phyloP scores from a whole-genome alignment of 1,140 invertebrate species.

The Triops cancriformis region DNA sequence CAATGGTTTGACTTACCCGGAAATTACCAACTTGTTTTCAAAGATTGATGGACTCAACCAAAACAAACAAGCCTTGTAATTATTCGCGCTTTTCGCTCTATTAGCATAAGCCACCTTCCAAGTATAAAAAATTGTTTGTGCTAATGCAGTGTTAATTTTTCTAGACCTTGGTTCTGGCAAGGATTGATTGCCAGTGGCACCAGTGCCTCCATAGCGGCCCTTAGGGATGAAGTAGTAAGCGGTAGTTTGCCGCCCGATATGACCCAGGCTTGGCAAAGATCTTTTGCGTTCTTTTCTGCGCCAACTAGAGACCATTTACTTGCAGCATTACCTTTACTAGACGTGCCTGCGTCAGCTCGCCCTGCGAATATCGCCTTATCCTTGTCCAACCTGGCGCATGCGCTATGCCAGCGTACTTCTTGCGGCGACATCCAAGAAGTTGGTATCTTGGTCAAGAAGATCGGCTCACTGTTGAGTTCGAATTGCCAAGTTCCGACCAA shows the following conservation, averaged over 20 bases:
- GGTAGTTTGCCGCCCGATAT: conserved; percentile 19
- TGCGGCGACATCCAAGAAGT: conserved; percentile 14
- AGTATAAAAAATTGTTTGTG: too few relatives aligned
- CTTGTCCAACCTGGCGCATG: conserved; percentile 5
- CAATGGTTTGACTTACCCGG: conserved; percentile 31
- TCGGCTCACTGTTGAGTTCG: not conserved
- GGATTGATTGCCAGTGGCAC: conserved; percentile 73
- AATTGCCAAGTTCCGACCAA: conserved; percentile 14
- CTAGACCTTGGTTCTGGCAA: conserved; percentile 64
- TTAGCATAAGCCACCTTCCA: too few relatives aligned
- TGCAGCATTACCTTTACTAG: conserved; percentile 23
- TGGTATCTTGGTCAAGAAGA: conserved; percentile 15
- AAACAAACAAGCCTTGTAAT: conserved; percentile 26
- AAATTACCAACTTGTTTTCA: conserved; percentile 29
- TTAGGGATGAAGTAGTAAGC: conserved; percentile 63
- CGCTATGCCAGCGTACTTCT: not conserved
- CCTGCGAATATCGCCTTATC: not conserved
- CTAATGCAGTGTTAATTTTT: conserved; percentile 14
- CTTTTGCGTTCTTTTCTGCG: conserved; percentile 21
- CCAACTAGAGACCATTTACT: conserved; percentile 22
- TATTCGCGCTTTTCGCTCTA: not conserved
- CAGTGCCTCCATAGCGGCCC: conserved; percentile 61
- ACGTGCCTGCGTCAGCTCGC: conserved; percentile 3
- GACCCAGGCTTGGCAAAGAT: conserved; percentile 10
- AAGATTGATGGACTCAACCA: conserved; percentile 18